phyloP scores from a whole-genome alignment of 1,140 invertebrate genomes.

The Macrotrachela quadricornifera region DNA sequence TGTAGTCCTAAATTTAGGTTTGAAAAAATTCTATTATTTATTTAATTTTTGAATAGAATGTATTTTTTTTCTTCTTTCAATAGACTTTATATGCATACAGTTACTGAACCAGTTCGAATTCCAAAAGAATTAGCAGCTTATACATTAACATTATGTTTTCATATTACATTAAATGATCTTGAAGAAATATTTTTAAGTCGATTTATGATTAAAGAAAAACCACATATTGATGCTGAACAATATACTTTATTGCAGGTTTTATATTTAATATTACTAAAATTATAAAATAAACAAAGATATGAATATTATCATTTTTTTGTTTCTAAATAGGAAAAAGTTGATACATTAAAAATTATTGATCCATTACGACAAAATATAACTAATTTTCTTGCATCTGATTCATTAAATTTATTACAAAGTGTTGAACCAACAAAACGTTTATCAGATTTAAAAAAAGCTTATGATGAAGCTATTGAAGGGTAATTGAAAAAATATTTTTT shows the following conservation, averaged over 20 bases:
- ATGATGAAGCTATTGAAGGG: conserved; percentile 28
- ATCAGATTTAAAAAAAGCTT: conserved; percentile 26
- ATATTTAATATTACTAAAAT: too few species aligned
- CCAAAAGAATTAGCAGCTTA: conserved; percentile 22
- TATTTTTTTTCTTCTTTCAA: too few species aligned
- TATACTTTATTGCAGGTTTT: conserved; percentile 19
- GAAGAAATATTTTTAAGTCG: conserved; percentile 24
- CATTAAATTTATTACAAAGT: conserved; percentile 21
- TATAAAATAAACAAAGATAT: not conserved
- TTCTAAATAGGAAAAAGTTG: conserved; percentile 19
- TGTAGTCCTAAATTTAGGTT: conserved; percentile 24
- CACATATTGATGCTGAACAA: conserved; percentile 24
- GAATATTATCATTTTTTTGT: not conserved
- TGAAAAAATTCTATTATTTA: not conserved
- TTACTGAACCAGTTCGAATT: conserved; percentile 20
- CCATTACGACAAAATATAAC: conserved; percentile 22
- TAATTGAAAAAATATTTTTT: conserved; percentile 11
- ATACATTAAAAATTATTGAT: conserved; percentile 19
- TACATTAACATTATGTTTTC: conserved; percentile 22
- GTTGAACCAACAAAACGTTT: conserved; percentile 22
- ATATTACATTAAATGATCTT: conserved; percentile 16
- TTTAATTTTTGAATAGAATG: too few species aligned
- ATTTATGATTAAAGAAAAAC: conserved; percentile 24
- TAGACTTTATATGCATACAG: conserved; percentile 24
- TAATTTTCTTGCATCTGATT: conserved; percentile 20